phyloP scores from a whole-genome alignment of 2,888 invertebrate species.

The Allolobophora icterica region DNA sequence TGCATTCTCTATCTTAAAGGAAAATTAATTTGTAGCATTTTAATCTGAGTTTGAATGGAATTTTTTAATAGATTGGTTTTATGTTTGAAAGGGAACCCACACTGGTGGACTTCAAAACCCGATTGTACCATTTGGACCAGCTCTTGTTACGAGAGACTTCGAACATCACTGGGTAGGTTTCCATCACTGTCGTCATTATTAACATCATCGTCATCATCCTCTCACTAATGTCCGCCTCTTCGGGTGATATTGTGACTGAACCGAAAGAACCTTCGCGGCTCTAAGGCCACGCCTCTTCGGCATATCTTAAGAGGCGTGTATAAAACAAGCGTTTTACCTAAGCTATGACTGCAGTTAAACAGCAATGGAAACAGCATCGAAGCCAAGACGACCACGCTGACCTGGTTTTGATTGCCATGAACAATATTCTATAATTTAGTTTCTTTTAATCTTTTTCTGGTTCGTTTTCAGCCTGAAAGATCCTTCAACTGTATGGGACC shows the following conservation, averaged over 20 bases:
- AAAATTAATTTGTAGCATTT: too few relatives aligned
- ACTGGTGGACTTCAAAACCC: slow-evolving; percentile 32
- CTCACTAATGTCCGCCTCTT: too few relatives aligned
- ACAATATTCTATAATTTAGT: neutral
- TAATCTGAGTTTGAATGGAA: too few relatives aligned
- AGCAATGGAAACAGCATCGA: too few relatives aligned
- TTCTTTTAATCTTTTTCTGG: neutral
- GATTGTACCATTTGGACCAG: slow-evolving; percentile 25
- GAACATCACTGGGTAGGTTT: slow-evolving; percentile 29
- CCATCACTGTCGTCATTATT: too few relatives aligned
- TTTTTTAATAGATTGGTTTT: neutral
- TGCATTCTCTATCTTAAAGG: neutral
- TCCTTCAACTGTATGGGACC: neutral
- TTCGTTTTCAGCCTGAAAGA: neutral
- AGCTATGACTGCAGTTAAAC: too few relatives aligned
- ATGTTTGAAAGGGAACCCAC: slow-evolving; percentile 29
- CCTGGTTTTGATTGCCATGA: neutral
- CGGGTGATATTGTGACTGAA: too few relatives aligned
- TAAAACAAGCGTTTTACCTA: too few relatives aligned
- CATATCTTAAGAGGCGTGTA: too few relatives aligned
- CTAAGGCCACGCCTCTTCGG: too few relatives aligned
- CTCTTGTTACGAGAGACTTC: slow-evolving; percentile 18
- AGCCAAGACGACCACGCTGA: too few relatives aligned
- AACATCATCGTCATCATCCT: neutral
- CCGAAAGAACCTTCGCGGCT: too few relatives aligned